Base-by-base conservation (phyloP, 2,797 vertebrate genomes). In the Oryzias sinensis region DNA sequence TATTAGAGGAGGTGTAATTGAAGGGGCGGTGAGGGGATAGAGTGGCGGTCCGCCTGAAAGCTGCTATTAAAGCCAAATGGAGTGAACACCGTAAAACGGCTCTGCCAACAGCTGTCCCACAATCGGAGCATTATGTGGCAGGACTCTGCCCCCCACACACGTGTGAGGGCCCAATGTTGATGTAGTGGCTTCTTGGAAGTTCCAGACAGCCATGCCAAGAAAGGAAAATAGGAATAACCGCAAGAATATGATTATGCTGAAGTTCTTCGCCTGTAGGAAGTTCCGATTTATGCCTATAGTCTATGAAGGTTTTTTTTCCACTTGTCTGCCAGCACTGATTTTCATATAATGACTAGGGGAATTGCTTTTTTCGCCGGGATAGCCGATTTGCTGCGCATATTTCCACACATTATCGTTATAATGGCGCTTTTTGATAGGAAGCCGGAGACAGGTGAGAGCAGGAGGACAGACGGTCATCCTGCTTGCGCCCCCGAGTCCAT, bases 1-100 rank as follows among this genome's bases (percentile, higher is more conserved):
- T 87, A 90, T 90, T 89, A 90, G 83, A 84, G 79, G 87, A 88
- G 89, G 88, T 88, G 86, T 91, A 90, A 90, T 90, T 90, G 88
- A 90, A 87, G 89, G 88, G 89, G 89, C 85, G 87, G 87, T 72
- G 83, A 82, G 85, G 85, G 87, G 87, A 79, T 75, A 86, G 84
- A 90, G 89, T 80, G 84, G 83, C 81, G 79, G 77, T 83, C 81
- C 76, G 81, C 80, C 87, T 89, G 82, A 90, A 88, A 90, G 88
- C 86, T 84, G 86, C 89, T 86, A 89, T 91, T 91, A 90, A 90
- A 90, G 87, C 87, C 84, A 88, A 88, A 90, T 86, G 84, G 87
- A 86, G 80, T 87, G 83, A 87, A 77, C 79, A 80, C 83, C 80
- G 83, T 90, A 88, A 90, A 90, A 85, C 83, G 74, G 68, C 84